Percentiles rank a stretch among this genome's conserved stretches.
These are phyloP conservation scores for Hydra vulgaris DNA, from an alignment of 30 jellyfish, hydroid and myxozoan genomes.

Conservation along the genomic window DNA sequence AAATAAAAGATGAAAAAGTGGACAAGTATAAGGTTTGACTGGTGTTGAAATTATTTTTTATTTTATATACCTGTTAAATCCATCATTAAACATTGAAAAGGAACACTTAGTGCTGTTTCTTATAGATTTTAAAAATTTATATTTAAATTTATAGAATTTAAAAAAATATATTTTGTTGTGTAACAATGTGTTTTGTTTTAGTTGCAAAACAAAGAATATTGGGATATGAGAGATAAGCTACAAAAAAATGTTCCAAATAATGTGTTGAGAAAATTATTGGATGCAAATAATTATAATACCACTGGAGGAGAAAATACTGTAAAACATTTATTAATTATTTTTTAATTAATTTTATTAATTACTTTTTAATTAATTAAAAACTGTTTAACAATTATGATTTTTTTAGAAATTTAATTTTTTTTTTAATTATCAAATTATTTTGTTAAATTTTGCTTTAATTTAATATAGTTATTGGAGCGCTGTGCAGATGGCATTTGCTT, in stretches of 20 bases:
- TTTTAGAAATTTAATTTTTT: neutral
- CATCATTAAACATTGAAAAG: too few relatives aligned
- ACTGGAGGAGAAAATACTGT: conserved; percentile 82
- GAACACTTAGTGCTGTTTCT: neutral
- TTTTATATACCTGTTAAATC: too few relatives aligned
- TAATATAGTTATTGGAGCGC: conserved; percentile 45
- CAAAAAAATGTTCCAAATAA: conserved; percentile 26
- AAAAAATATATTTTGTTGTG: too few relatives aligned
- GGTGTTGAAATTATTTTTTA: neutral
- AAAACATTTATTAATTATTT: neutral
- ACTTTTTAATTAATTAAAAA: neutral
- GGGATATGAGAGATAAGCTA: conserved; percentile 70
- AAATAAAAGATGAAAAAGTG: neutral
- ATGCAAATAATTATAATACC: conserved; percentile 27
- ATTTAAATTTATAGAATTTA: too few relatives aligned
- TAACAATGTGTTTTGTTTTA: conserved; percentile 12
- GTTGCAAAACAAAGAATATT: conserved; percentile 61
- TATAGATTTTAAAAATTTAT: neutral
- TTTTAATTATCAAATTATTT: neutral
- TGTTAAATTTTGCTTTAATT: neutral
- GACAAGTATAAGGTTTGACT: too few relatives aligned
- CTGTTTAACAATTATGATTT: neutral
- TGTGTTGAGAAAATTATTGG: conserved; percentile 39
- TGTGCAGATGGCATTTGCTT: conserved; percentile 81
- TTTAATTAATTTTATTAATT: neutral